Base-by-base conservation (phyloP, 2,797 vertebrate species). In the Fringilla coelebs region DNA sequence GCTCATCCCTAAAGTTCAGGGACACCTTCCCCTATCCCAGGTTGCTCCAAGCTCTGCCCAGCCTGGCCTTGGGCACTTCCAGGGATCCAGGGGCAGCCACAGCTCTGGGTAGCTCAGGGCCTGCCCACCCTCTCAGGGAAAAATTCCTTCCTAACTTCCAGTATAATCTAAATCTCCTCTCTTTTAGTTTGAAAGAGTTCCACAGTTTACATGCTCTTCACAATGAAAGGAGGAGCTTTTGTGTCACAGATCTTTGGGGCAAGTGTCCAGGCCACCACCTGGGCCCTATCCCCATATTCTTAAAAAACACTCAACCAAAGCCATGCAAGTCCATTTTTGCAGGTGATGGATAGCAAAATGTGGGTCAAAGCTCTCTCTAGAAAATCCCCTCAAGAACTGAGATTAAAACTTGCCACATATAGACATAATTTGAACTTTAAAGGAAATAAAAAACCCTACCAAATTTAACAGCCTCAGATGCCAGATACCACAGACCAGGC, bases 11-110 rank as follows among this genome's bases (percentile, higher is more conserved):
- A 29, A 7, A 15, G 6, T 22, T 57, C 57, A n/a, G 28, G 32
- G 28, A 0, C 43, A 51, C n/a, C 3, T 71, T 11, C n/a, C 65
- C 4, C 45, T 5, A 0, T 0, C 4, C 38, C 51, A 71, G 58
- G 7, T 0, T 26, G n/a, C 12, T 51, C 43, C 49, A 28, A 41
- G 1, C 6, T 0, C 46, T 0, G 0, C 46, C 40, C 70, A 51
- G 0, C 20, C 49, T 45, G 29, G 24, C 49, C 43, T 51, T 26
- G 79, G n/a, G 2, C 29, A 26, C 3, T 45, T 1, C 29, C 58
- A 71, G 38, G n/a, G 38, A 24, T 71, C 31, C 51, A 71, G 57
- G n/a, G 7, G 19, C 87, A 83, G 43, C 20, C 78, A 18, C 71
- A 63, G 65, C n/a, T 21, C 36, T 76, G 71, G 8, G 48, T 9